These are phyloP conservation scores for Siphonodentalium dalli DNA, from an alignment of 2,888 invertebrate genomes.

Conservation along the genomic window DNA sequence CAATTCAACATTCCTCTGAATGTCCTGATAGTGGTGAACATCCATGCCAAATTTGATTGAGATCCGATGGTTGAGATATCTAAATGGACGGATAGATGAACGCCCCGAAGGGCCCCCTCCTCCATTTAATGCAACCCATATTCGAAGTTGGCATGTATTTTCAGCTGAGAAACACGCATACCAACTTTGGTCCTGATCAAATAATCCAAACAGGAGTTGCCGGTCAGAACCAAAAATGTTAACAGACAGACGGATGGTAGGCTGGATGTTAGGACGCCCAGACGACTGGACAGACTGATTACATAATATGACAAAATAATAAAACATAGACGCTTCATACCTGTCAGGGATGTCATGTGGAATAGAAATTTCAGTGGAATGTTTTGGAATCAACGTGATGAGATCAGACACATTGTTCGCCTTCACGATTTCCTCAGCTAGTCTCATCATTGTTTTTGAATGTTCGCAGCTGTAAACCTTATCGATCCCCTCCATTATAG, in stretches of 20 bases:
- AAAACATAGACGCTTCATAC: constrained; percentile 41
- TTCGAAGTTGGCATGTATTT: too few relatives aligned
- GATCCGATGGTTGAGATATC: too few relatives aligned
- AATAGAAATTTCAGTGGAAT: constrained; percentile 71
- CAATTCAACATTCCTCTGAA: too few relatives aligned
- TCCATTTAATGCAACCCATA: too few relatives aligned
- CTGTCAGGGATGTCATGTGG: constrained; percentile 70
- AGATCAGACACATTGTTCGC: constrained; percentile 66
- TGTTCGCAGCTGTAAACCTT: constrained; percentile 75
- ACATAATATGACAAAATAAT: background rate
- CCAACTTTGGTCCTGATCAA: too few relatives aligned
- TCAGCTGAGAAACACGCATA: too few relatives aligned
- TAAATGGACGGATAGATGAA: too few relatives aligned
- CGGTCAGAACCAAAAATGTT: too few relatives aligned
- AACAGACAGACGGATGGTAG: background rate
- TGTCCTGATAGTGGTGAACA: too few relatives aligned
- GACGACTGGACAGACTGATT: background rate
- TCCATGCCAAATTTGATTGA: too few relatives aligned
- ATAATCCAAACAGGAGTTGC: too few relatives aligned
- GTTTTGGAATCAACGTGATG: constrained; percentile 70
- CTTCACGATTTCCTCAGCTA: constrained; percentile 71
- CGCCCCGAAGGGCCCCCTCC: too few relatives aligned
- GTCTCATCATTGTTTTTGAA: constrained; percentile 72
- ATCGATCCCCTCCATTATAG: constrained; percentile 69
- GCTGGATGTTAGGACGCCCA: background rate